Conservation (phyloP, 2,797 vertebrate genomes). For the Phalloptychus januarius region DNA sequence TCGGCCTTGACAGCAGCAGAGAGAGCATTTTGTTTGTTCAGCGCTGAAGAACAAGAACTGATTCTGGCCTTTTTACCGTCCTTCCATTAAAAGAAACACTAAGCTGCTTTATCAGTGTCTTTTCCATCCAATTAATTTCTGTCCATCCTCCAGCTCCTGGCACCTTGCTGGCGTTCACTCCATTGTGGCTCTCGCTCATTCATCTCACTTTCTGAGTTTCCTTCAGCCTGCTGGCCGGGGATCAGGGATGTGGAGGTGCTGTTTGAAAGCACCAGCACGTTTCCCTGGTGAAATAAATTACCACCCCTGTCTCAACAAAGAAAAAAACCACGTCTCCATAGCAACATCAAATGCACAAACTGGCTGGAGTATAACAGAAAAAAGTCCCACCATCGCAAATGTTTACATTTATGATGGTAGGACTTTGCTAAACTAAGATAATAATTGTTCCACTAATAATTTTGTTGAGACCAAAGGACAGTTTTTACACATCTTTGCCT, state of each 20-base stretch:
- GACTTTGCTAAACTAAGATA: not conserved
- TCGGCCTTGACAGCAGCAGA: conserved; percentile 10
- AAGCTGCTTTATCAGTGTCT: conserved; percentile 21
- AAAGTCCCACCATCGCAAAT: not conserved
- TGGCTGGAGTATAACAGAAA: not conserved
- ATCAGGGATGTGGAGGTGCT: conserved; percentile 39
- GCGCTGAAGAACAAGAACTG: conserved; percentile 22
- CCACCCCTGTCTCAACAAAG: not conserved
- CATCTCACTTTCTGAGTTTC: conserved; percentile 57
- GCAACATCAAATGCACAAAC: not conserved
- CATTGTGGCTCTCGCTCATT: conserved; percentile 53
- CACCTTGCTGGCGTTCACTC: conserved; percentile 50
- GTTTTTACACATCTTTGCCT: not conserved
- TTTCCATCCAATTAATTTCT: conserved; percentile 49
- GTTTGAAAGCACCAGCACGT: conserved; percentile 39
- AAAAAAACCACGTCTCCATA: conserved; percentile 4
- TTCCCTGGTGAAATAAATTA: conserved; percentile 11
- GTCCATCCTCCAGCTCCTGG: conserved; percentile 33
- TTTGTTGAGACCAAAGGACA: not conserved
- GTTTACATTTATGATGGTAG: not conserved
- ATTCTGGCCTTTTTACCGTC: conserved; percentile 33
- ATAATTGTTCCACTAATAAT: not conserved
- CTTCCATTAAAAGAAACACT: conserved; percentile 36
- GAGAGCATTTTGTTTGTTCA: conserved; percentile 25
- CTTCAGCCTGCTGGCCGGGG: conserved; percentile 44